Conservation (phyloP, 2,113 vertebrate species). For the Panthera leo region DNA sequence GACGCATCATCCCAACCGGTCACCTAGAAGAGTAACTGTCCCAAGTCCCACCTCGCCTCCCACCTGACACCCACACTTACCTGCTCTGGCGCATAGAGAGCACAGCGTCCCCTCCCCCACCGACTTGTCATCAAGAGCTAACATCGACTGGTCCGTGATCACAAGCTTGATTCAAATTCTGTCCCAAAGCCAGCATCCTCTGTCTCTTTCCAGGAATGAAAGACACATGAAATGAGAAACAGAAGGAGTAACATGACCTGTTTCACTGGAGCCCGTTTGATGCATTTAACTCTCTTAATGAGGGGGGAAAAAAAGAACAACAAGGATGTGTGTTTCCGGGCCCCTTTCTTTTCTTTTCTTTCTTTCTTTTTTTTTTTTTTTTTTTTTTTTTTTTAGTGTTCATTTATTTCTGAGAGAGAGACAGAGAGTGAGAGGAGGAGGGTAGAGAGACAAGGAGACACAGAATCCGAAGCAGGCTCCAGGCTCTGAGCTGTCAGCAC, state of each 20-base stretch:
- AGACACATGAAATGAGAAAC: not conserved
- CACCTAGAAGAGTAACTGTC: fast-evolving
- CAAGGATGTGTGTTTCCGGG: not conserved
- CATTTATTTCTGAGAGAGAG: no score
- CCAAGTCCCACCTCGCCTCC: fast-evolving
- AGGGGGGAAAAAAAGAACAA: no score
- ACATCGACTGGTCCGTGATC: fast-evolving
- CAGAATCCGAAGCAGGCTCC: no score
- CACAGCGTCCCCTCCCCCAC: no score
- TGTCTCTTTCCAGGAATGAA: not conserved
- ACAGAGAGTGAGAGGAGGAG: no score
- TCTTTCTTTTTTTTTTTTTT: no score
- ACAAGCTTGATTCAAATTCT: not conserved
- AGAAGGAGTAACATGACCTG: not conserved
- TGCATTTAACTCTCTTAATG: not conserved
- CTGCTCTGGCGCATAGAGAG: fast-evolving
- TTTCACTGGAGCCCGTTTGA: not conserved
- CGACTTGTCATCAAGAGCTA: fast-evolving
- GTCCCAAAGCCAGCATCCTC: not conserved
- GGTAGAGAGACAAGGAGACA: no score
- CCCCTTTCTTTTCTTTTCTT: not conserved
- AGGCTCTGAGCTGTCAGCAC: no score
- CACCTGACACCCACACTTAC: fast-evolving
- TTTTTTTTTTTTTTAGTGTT: no score
- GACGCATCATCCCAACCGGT: fast-evolving